These are phyloP conservation scores for Anarhynchus alexandrinus DNA, from an alignment of 2,113 vertebrate species.

Conservation along the genomic window DNA sequence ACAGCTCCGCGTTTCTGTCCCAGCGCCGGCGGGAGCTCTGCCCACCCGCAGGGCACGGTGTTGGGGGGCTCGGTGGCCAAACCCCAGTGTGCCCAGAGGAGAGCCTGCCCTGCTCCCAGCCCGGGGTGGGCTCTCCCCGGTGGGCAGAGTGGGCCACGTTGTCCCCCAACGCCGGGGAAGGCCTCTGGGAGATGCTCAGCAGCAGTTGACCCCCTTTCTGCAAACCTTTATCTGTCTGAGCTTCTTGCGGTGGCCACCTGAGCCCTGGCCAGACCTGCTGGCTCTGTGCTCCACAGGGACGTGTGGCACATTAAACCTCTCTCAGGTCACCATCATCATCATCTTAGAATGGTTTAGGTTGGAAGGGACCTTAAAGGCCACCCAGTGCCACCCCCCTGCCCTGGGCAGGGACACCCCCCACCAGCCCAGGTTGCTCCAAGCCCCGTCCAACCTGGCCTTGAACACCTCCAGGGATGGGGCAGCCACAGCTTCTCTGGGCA, in stretches of 20 bases:
- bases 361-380: too few relatives aligned
- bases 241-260: not conserved
- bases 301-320: too few relatives aligned
- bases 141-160: accelerated
- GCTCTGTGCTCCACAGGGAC: not conserved
- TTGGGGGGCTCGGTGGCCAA: not conserved
- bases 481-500: too few relatives aligned
- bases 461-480: too few relatives aligned
- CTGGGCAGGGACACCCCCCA: too few relatives aligned
- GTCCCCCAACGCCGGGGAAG: too few relatives aligned
- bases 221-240: not conserved
- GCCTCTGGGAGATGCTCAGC: not conserved
- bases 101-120: too few relatives aligned
- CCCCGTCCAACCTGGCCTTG: too few relatives aligned
- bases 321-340: not conserved
- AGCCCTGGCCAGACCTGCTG: not conserved
- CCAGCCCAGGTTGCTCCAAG: too few relatives aligned
- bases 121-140: not conserved
- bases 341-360: not conserved
- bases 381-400: too few relatives aligned
- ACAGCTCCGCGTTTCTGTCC: accelerated
- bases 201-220: not conserved
- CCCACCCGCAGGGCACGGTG: not conserved
- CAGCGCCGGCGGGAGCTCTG: accelerated
- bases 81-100: accelerated